phyloP scores from a whole-genome alignment of 2,797 vertebrate species.

The Pseudochirops cupreus region DNA sequence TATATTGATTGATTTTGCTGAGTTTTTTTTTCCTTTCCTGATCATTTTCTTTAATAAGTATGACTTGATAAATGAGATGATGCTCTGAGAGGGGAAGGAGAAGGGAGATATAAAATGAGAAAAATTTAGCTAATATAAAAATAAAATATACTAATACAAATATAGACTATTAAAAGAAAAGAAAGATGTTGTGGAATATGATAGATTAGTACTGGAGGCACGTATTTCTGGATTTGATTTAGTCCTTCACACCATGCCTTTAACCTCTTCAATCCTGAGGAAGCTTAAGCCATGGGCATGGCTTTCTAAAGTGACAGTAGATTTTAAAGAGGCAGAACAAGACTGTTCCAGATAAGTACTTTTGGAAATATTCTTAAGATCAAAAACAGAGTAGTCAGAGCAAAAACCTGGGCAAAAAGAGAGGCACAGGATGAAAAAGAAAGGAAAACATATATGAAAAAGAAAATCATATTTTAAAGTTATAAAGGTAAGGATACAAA shows the following conservation, averaged over 20 bases:
- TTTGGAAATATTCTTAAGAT: not conserved
- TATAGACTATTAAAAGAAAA: not conserved
- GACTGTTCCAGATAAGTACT: conserved; percentile 21
- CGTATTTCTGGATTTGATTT: not conserved
- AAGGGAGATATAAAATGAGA: not conserved
- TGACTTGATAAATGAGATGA: not conserved
- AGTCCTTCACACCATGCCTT: not conserved
- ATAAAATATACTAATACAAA: not conserved
- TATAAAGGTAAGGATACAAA: not conserved
- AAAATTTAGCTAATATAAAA: not conserved
- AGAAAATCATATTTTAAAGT: not conserved
- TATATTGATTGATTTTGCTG: not conserved
- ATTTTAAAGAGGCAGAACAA: conserved; percentile 12
- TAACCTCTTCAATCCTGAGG: not conserved
- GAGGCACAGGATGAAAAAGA: not conserved
- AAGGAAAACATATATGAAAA: not conserved
- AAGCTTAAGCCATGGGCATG: not conserved
- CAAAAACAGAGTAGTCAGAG: not conserved
- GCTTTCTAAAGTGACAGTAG: not conserved
- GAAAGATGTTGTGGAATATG: not conserved
- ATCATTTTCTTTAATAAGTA: not conserved
- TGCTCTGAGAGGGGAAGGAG: not conserved
- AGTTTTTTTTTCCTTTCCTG: not conserved
- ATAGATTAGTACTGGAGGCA: not conserved
- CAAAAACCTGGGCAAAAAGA: not conserved